Evolutionary conservation across 2,113 vertebrate genomes (phyloP), one percentile per base, ranked within the genome.

Genomic region (Carassius carassius): DNA sequence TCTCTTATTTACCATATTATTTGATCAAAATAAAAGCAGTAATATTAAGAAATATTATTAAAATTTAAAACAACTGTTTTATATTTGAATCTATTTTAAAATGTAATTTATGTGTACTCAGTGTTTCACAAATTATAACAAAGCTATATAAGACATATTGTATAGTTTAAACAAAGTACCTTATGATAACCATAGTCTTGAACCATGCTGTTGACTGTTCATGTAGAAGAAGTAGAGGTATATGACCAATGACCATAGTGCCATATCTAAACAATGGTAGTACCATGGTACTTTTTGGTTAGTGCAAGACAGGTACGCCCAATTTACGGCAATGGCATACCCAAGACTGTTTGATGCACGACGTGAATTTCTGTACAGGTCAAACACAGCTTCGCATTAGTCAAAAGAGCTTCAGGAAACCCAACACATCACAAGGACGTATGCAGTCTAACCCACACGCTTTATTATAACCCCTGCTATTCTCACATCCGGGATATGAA

Each of bases 401-500:
- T 21, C 19, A 37, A 56, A 29, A 29, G 47, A 72, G 44, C 63
- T 69, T 14, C 63, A 49, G 35, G 69, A 62, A 35, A 23, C 47
- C 44, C 47, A 56, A 35, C 32, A 56, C 29, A 56, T 21, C 47
- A 72, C 62, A 32, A 44, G 44, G 69, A 87, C 63, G 77, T 62
- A 70, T 56, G 77, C 83, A 74, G 44, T 60, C 56, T 76, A 70
- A 37, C 69, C 73, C 79, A 82, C 58, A 32, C 37, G 35, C 72
- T 82, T 74, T 88, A 87, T 89, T 84, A 82, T 70, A 87, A 86
- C 62, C 88, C 72, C 88, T 86, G 86, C 85, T 90, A 86, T 83
- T 89, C 37, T 88, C 91, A 95, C 95, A 95, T 96, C 95, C 95
- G 94, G 95, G 95, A 91, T 94, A 93, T 89, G 87, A 86, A 89